These are phyloP conservation scores for Aplodontia rufa DNA, from an alignment of 2,113 vertebrate species.

Conservation along the genomic window DNA sequence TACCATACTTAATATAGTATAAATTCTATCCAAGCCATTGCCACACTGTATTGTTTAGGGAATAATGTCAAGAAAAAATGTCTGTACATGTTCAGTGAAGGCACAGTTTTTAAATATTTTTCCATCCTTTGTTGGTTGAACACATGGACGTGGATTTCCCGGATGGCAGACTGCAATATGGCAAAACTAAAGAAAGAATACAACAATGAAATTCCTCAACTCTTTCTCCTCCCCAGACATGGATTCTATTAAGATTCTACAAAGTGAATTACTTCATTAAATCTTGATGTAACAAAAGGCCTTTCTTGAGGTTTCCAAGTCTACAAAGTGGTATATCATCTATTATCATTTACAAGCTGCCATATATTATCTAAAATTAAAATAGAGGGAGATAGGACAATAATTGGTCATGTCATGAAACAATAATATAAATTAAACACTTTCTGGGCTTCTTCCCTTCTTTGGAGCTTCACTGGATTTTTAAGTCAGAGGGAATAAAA, in stretches of 20 bases:
- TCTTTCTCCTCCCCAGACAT: background rate
- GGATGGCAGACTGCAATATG: background rate
- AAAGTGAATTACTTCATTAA: slow-evolving; percentile 36
- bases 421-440: background rate
- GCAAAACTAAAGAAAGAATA: background rate
- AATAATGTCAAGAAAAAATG: background rate
- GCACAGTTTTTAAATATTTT: background rate
- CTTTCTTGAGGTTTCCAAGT: background rate
- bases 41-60: background rate
- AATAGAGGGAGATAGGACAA: background rate
- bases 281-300: background rate
- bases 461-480: background rate
- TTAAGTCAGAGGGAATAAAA: slow-evolving; percentile 20
- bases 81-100: background rate
- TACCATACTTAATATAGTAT: background rate
- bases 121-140: background rate
- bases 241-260: slow-evolving; percentile 2
- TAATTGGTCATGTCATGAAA: slow-evolving; percentile 15
- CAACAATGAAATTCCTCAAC: background rate
- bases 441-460: background rate
- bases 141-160: background rate
- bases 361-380: slow-evolving; percentile 4
- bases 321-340: background rate
- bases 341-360: background rate
- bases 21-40: background rate